Evolutionary conservation across 2,797 vertebrate genomes (phyloP), one percentile per base, ranked within the genome.

Genomic region (Microctenopoma steveboyesi): DNA sequence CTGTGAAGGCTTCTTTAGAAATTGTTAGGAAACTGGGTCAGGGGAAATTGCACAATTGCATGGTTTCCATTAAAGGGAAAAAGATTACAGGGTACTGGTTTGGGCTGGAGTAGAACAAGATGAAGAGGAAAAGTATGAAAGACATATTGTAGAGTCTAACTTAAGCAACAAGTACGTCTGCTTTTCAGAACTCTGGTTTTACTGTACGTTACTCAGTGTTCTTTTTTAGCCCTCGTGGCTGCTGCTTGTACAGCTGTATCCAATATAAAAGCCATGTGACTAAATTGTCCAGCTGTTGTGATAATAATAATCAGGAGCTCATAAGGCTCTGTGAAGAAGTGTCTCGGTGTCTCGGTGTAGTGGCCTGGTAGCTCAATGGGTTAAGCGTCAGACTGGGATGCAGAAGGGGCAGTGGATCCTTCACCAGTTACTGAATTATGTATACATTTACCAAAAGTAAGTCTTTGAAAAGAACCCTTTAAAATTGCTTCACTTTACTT

Each of bases 1-100:
- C 80, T 86, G 79, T 64, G 76, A 74, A 71, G 69, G 43, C 74
- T 71, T 85, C 85, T 88, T 86, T 72, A 63, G 72, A 84, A 83
- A 72, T 75, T 40, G 56, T 69, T 60, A 74, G 74, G 76, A 81
- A 92, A 91, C 69, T 88, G 47, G 87, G 90, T 90, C 88, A 82
- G 65, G 68, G 53, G 67, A 69, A 82, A 72, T 35, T 70, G 62
- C 51, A 70, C 60, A 67, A 72, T 69, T 8, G 12, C 55, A 73
- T 33, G 53, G 71, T 53, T 78, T 74, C 69, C 75, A 46, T 78
- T 61, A 67, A 64, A 68, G 50, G 49, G 54, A 65, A 74, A 65
- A 68, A 79, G 7, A 74, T 76, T 59, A 63, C 56, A 78, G 51
- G 57, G 61, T 14, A 11, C n/a, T 65, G 52, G 42, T 67, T 72